Evolutionary conservation across 2,888 invertebrate genomes (phyloP).

Genomic region (Mimas tiliae): DNA sequence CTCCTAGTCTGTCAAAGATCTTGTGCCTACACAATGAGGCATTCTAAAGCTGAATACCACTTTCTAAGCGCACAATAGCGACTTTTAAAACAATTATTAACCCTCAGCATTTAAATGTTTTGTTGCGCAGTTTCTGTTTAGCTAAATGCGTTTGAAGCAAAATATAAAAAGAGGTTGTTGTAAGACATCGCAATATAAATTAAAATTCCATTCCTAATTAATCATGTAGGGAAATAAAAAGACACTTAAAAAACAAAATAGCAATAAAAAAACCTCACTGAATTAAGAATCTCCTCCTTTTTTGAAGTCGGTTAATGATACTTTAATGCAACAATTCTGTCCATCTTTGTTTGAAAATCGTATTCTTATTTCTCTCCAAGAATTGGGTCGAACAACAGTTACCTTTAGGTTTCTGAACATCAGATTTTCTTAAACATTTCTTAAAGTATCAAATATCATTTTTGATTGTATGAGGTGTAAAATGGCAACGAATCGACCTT

Average conservation of each 20-base stretch:
- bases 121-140: background rate
- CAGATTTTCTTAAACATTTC: background rate
- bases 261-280: no score
- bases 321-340: background rate
- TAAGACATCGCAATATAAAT: background rate
- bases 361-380: background rate
- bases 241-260: no score
- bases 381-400: constrained; percentile 13
- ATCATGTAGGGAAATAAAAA: no score
- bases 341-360: background rate
- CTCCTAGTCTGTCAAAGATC: constrained; percentile 28
- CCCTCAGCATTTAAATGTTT: constrained; percentile 6
- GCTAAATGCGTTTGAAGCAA: background rate
- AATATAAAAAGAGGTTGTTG: background rate
- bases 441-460: constrained; percentile 13
- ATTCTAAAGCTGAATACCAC: constrained; percentile 32
- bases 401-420: background rate
- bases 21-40: constrained; percentile 37
- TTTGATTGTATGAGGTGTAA: constrained; percentile 14
- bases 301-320: background rate
- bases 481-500: background rate
- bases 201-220: no score
- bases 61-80: constrained; percentile 45
- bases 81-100: constrained; percentile 7
- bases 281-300: no score